Evolutionary conservation across 2,888 invertebrate species (phyloP).

Genomic region (Ernsta delagoae): DNA sequence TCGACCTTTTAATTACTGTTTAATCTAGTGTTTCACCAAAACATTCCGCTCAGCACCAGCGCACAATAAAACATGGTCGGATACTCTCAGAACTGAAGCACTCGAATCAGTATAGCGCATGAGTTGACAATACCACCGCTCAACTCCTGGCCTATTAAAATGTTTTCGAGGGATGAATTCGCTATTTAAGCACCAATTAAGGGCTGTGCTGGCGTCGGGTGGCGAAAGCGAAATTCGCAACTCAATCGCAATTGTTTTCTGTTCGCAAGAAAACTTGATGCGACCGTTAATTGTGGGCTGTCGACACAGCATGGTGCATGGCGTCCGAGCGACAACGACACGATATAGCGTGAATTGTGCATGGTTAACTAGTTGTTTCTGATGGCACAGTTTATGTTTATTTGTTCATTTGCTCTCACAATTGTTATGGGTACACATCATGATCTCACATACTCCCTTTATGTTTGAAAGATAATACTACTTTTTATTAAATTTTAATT

Average conservation of each 20-base stretch:
- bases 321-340: too few species aligned
- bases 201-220: slow-evolving; percentile 60
- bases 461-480: too few species aligned
- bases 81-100: slow-evolving; percentile 12
- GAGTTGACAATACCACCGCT: slow-evolving; percentile 27
- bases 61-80: background rate
- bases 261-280: slow-evolving; percentile 71
- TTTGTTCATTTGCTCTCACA: too few species aligned
- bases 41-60: background rate
- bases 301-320: slow-evolving; percentile 39
- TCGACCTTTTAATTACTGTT: background rate
- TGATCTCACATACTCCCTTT: too few species aligned
- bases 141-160: slow-evolving; percentile 49
- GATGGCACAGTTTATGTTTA: too few species aligned
- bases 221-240: slow-evolving; percentile 68
- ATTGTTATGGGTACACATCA: too few species aligned
- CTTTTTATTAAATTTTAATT: too few species aligned
- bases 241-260: slow-evolving; percentile 77
- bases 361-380: too few species aligned
- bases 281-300: slow-evolving; percentile 65
- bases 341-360: too few species aligned
- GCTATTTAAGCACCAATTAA: slow-evolving; percentile 76
- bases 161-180: slow-evolving; percentile 59
- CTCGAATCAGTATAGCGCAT: slow-evolving; percentile 11
- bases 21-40: background rate